phyloP scores from a whole-genome alignment of 1,140 invertebrate species.

The Drosophila repletoides region DNA sequence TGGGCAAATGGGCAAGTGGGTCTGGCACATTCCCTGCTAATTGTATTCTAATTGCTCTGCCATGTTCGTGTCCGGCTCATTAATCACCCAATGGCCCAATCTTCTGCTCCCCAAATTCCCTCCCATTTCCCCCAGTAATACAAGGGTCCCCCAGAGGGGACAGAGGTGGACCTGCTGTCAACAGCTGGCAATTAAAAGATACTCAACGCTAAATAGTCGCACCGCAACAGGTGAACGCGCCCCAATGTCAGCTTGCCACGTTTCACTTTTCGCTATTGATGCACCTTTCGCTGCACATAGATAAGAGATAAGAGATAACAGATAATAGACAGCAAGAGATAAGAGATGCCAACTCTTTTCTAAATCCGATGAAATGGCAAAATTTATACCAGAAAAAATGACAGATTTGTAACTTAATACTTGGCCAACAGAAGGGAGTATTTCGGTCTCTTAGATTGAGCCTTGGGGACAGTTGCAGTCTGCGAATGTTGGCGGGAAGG shows the following conservation, averaged over 20 bases:
- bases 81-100: conserved; percentile 49
- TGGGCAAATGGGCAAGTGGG: neutral
- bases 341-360: too few species aligned
- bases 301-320: too few species aligned
- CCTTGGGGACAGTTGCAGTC: too few species aligned
- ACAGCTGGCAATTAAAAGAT: conserved; percentile 64
- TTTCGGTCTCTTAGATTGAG: too few species aligned
- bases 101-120: neutral
- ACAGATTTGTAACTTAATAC: too few species aligned
- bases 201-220: conserved; percentile 38
- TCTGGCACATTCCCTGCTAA: conserved; percentile 53
- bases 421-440: too few species aligned
- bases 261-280: neutral
- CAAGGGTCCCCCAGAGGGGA: too few species aligned
- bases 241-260: conserved; percentile 13
- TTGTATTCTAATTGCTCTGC: conserved; percentile 76
- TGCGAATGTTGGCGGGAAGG: too few species aligned
- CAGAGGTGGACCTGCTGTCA: conserved; percentile 21
- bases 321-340: too few species aligned
- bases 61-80: conserved; percentile 45
- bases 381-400: too few species aligned
- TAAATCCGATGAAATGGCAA: too few species aligned
- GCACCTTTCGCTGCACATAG: conserved; percentile 1
- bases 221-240: conserved; percentile 35
- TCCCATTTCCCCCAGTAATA: neutral